Base-by-base conservation (phyloP, 2,113 vertebrate species). In the Brachirus orientalis region DNA sequence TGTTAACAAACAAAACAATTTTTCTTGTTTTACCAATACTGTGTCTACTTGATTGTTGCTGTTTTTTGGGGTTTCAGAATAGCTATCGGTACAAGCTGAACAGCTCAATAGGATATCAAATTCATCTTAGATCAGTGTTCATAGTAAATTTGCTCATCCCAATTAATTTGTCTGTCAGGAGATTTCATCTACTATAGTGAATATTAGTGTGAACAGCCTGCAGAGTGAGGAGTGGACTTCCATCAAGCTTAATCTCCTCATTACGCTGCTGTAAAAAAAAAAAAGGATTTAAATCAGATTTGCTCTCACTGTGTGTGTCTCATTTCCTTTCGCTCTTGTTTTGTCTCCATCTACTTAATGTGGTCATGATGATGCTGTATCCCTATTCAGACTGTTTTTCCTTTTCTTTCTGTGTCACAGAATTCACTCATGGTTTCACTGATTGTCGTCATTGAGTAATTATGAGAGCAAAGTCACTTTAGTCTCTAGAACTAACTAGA, bases 211-310 rank as follows among this genome's bases (percentile, higher is more conserved):
- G 54, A 64, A 10, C 40, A 62, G 62, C 43, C 64, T 20, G 57
- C 66, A 62, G 65, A 73, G 37, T 36, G 45, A 59, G 55, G 47
- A 51, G 48, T 22, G 75, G 61, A 67, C 48, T 61, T 66, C 65
- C 66, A 66, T 75, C 61, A 19, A 22, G 44, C 46, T 10, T 73
- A 72, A 85, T 79, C 79, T 77, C 54, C 75, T 86, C 79, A 79
- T 83, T 81, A 77, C 74, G 75, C 68, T 20, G 58, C 53, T 16
- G 16, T 14, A 19, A 10, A 28, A n/a, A n/a, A n/a, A n/a, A n/a
- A n/a, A n/a, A n/a, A n/a, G n/a, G n/a, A 1, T 28, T 28, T 1
- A 7, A 12, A 79, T 77, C 72, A 60, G 20, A 83, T 72, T 33
- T 59, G 48, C 37, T 56, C 20, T 41, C 22, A 38, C n/a, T n/a